phyloP scores from a whole-genome alignment of 2,797 vertebrate genomes.

The Capromys pilorides region DNA sequence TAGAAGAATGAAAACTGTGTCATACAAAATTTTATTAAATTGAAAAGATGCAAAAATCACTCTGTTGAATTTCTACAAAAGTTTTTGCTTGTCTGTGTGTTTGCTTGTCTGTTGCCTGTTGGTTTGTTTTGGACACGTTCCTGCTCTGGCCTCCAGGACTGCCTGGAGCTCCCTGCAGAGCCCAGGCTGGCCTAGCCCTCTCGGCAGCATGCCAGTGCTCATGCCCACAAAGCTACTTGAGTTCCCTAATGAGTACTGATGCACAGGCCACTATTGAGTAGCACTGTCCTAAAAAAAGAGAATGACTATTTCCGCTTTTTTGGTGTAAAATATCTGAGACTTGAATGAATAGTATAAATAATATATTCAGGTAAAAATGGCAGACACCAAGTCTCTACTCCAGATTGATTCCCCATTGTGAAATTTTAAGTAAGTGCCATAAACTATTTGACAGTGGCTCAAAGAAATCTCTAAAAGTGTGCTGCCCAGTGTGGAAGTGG shows the following conservation, averaged over 20 bases:
- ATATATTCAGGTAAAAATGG: neutral
- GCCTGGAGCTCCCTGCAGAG: neutral
- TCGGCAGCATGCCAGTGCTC: accelerated
- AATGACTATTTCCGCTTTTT: neutral
- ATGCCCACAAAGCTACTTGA: neutral
- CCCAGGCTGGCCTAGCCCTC: neutral
- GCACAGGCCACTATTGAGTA: neutral
- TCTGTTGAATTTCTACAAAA: neutral
- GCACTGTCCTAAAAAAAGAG: neutral
- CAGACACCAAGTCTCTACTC: conserved; percentile 10
- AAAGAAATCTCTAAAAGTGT: neutral
- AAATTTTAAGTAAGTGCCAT: conserved; percentile 7
- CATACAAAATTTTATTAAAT: neutral
- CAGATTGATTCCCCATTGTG: neutral
- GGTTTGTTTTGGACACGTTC: neutral
- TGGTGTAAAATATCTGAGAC: neutral
- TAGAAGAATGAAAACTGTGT: neutral
- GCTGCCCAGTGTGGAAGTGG: neutral
- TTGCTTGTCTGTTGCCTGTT: neutral
- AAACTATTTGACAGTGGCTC: neutral
- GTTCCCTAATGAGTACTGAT: neutral
- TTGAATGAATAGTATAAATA: neutral
- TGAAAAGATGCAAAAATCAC: conserved; percentile 32
- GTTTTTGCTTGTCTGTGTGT: neutral
- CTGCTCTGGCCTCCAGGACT: neutral